A percentile compares a stretch with the other conserved stretches of the same genome.
Conservation (phyloP, 2,888 invertebrate genomes). For the Erebia aethiops region DNA sequence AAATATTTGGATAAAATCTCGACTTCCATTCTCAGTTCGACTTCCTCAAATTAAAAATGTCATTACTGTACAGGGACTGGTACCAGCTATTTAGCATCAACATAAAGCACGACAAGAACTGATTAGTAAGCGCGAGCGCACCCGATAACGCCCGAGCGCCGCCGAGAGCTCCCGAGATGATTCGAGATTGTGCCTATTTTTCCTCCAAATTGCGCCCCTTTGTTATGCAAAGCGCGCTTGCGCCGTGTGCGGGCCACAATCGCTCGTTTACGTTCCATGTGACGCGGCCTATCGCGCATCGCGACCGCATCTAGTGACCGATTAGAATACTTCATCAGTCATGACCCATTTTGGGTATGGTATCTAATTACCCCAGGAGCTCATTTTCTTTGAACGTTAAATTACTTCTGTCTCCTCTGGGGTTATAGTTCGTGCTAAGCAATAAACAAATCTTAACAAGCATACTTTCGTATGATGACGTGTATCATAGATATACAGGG, state of each 20-base stretch:
- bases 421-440: too few species aligned
- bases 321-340: slow-evolving; percentile 81
- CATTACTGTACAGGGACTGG: not conserved
- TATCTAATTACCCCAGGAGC: slow-evolving; percentile 42
- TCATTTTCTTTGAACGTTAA: slow-evolving; percentile 31
- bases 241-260: slow-evolving; percentile 80
- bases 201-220: slow-evolving; percentile 81
- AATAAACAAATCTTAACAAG: too few species aligned
- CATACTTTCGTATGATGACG: too few species aligned
- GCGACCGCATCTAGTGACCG: slow-evolving; percentile 72
- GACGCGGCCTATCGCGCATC: slow-evolving; percentile 75
- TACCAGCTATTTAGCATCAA: slow-evolving; percentile 23
- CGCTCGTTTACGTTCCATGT: slow-evolving; percentile 72
- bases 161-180: slow-evolving; percentile 61
- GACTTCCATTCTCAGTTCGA: not conserved
- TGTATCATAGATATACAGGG: too few species aligned
- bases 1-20: not conserved
- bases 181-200: slow-evolving; percentile 77
- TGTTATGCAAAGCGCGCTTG: slow-evolving; percentile 81
- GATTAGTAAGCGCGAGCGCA: slow-evolving; percentile 60
- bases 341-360: slow-evolving; percentile 52
- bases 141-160: slow-evolving; percentile 50
- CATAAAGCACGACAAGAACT: slow-evolving; percentile 34
- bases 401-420: not conserved
- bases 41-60: slow-evolving; percentile 16